These are phyloP conservation scores for Parascotia fuliginaria DNA, from an alignment of 2,888 invertebrate genomes.

Conservation along the genomic window DNA sequence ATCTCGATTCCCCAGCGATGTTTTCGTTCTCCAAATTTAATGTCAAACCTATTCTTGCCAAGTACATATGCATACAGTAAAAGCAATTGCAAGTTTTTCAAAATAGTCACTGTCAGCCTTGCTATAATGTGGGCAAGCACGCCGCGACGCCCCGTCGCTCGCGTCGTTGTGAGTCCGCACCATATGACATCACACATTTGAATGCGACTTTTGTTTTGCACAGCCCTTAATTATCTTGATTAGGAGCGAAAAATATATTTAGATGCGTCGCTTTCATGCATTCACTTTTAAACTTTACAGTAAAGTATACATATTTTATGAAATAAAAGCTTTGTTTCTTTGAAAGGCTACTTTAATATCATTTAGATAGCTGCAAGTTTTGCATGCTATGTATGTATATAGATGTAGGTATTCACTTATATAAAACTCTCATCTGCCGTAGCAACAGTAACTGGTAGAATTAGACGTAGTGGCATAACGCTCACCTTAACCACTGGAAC, in stretches of 20 bases:
- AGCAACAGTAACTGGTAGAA: too few relatives aligned
- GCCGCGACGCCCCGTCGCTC: slow-evolving; percentile 60
- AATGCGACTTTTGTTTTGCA: slow-evolving; percentile 66
- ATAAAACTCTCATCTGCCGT: too few relatives aligned
- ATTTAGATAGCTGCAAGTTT: too few relatives aligned
- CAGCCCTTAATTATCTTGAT: slow-evolving; percentile 78
- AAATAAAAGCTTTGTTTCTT: neutral
- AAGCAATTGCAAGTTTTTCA: too few relatives aligned
- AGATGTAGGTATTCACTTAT: too few relatives aligned
- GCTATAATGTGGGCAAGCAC: slow-evolving; percentile 57
- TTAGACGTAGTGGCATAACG: too few relatives aligned
- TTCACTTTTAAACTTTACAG: slow-evolving; percentile 1
- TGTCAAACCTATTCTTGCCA: too few relatives aligned
- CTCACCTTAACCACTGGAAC: too few relatives aligned
- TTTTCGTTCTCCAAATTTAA: too few relatives aligned
- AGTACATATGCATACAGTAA: too few relatives aligned
- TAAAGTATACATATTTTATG: neutral
- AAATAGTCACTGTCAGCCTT: slow-evolving; percentile 53
- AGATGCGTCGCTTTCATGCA: slow-evolving; percentile 24
- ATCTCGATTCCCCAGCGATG: too few relatives aligned
- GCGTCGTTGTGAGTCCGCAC: slow-evolving; percentile 61
- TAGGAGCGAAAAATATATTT: slow-evolving; percentile 54
- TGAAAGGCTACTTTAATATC: neutral
- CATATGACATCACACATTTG: slow-evolving; percentile 65
- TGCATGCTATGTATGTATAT: too few relatives aligned